Conservation (phyloP, 2,113 vertebrate species). For the Cervus canadensis region DNA sequence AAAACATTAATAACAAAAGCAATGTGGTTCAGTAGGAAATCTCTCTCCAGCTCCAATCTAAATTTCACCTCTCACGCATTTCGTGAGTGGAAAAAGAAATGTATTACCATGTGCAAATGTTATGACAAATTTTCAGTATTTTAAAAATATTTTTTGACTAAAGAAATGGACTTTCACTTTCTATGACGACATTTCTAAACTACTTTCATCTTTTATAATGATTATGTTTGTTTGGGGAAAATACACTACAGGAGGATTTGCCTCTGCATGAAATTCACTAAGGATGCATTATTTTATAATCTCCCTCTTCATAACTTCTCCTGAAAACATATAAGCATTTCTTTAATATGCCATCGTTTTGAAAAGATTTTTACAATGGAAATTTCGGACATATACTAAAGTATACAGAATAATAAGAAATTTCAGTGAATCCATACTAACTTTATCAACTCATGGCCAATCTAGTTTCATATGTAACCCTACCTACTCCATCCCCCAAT, state of each 20-base stretch:
- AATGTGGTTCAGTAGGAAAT: background rate
- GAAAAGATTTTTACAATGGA: conserved; percentile 3
- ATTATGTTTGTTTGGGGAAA: background rate
- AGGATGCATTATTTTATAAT: background rate
- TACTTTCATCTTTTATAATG: conserved; percentile 6
- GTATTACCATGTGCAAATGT: background rate
- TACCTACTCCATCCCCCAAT: background rate
- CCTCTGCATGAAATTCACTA: conserved; percentile 11
- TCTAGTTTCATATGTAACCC: background rate
- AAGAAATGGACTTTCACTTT: conserved; percentile 13
- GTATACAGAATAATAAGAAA: background rate
- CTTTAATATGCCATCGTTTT: background rate
- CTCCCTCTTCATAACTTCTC: background rate
- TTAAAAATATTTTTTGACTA: conserved; percentile 9
- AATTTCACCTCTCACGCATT: conserved; percentile 15
- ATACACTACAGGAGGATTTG: background rate
- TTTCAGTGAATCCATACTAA: background rate
- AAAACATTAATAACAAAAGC: conserved; percentile 29
- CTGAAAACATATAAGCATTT: background rate
- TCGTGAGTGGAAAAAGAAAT: conserved; percentile 1
- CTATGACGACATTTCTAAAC: background rate
- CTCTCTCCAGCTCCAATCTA: conserved; percentile 15
- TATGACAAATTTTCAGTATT: conserved; percentile 22
- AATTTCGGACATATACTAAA: conserved; percentile 21
- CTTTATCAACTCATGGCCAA: background rate